These are phyloP conservation scores for Channa maculata DNA, from an alignment of 2,113 vertebrate species.

Conservation along the genomic window DNA sequence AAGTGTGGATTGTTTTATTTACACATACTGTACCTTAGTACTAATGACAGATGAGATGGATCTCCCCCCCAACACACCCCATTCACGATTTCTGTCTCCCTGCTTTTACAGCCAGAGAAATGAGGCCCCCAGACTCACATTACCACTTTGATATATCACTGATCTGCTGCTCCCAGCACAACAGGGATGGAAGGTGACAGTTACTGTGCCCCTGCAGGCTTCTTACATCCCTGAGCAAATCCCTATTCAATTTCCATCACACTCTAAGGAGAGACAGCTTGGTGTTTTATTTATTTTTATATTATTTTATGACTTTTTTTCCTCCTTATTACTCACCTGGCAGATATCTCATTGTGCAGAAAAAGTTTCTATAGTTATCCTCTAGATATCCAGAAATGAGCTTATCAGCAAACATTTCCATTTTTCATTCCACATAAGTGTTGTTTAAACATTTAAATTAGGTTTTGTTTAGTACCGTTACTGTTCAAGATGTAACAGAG, in stretches of 20 bases:
- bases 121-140: slow-evolving; percentile 69
- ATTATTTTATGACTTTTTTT: slow-evolving; percentile 28
- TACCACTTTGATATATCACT: slow-evolving; percentile 72
- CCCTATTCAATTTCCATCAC: slow-evolving; percentile 51
- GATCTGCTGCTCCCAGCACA: slow-evolving; percentile 13
- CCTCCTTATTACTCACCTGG: slow-evolving; percentile 28
- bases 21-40: slow-evolving; percentile 12
- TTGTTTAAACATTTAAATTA: too few species aligned
- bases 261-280: slow-evolving; percentile 28
- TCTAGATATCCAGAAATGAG: not conserved
- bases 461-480: too few species aligned
- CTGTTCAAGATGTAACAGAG: too few species aligned
- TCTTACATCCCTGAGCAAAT: slow-evolving; percentile 47
- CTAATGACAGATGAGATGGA: slow-evolving; percentile 54
- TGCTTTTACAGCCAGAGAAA: slow-evolving; percentile 71
- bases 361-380: slow-evolving; percentile 33
- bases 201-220: slow-evolving; percentile 50
- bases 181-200: slow-evolving; percentile 43
- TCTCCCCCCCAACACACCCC: not conserved
- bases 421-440: slow-evolving; percentile 7
- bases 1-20: slow-evolving; percentile 29
- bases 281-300: slow-evolving; percentile 10
- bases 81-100: slow-evolving; percentile 34
- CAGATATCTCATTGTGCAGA: slow-evolving; percentile 14
- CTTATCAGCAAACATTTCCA: slow-evolving; percentile 14